Evolutionary conservation across 2,888 invertebrate genomes (phyloP).

Genomic region (Anaspis maculata): DNA sequence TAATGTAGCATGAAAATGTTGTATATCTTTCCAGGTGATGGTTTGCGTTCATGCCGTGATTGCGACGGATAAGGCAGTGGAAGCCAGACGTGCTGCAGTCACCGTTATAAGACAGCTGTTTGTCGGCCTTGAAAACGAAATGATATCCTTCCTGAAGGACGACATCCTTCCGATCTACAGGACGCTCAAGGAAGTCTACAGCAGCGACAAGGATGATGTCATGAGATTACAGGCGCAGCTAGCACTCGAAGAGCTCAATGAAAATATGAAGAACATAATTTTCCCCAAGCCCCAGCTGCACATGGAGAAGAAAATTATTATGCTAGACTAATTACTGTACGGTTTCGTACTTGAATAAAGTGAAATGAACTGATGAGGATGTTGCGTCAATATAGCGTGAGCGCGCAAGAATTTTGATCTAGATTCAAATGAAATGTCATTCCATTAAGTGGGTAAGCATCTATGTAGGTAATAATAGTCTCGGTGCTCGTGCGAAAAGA

Average conservation of each 20-base stretch:
- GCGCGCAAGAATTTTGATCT: no score
- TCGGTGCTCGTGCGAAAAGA: no score
- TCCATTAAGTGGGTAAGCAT: no score
- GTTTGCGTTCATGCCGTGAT: slow-evolving; percentile 61
- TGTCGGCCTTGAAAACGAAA: slow-evolving; percentile 64
- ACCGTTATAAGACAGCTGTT: slow-evolving; percentile 67
- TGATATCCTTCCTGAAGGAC: slow-evolving; percentile 56
- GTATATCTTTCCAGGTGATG: no score
- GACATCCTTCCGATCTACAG: slow-evolving; percentile 63
- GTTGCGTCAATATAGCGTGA: no score
- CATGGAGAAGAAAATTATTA: slow-evolving; percentile 29
- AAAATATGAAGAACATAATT: slow-evolving; percentile 54
- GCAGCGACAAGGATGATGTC: slow-evolving; percentile 57
- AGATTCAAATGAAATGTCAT: no score
- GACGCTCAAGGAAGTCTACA: slow-evolving; percentile 56
- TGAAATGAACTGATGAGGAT: slow-evolving; percentile 2
- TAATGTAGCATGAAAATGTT: no score
- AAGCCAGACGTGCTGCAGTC: slow-evolving; percentile 72
- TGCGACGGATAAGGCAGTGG: slow-evolving; percentile 59
- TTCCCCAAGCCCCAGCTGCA: slow-evolving; percentile 41
- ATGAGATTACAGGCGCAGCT: slow-evolving; percentile 67
- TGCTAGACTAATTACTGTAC: slow-evolving; percentile 20
- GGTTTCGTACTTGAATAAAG: no score
- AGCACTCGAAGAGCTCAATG: slow-evolving; percentile 68
- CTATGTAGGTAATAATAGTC: no score